Conservation (phyloP, 30 jellyfish, hydroid and myxozoan genomes). For the Aurelia sp. region DNA sequence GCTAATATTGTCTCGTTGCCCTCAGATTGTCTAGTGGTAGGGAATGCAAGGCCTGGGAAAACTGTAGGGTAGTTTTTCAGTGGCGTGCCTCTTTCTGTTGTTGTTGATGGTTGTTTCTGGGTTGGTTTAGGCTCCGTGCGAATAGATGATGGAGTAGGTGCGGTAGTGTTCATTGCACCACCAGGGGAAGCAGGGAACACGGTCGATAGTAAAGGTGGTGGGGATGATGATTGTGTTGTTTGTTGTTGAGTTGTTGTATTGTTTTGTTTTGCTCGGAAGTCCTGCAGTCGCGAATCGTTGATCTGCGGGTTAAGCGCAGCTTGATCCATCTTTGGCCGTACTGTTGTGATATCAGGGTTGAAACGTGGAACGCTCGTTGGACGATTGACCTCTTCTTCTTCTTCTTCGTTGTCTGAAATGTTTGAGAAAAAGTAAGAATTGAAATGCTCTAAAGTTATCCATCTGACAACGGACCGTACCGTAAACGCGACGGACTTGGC, state of each 20-base stretch:
- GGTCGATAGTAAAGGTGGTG: constrained; percentile 5
- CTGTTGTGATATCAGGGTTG: constrained; percentile 14
- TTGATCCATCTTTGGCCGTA: constrained; percentile 61
- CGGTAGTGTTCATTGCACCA: constrained; percentile 18
- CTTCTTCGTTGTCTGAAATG: too few species aligned
- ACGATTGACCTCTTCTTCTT: neutral
- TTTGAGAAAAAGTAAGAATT: too few species aligned
- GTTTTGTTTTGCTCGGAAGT: neutral
- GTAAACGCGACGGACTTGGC: too few species aligned
- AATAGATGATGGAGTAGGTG: constrained; percentile 6
- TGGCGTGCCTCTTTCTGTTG: constrained; percentile 24
- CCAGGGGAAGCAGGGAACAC: constrained; percentile 23
- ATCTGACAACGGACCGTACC: too few species aligned
- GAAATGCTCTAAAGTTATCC: too few species aligned
- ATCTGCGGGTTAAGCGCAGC: constrained; percentile 50
- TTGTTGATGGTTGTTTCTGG: constrained; percentile 4
- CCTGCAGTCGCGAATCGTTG: constrained; percentile 37
- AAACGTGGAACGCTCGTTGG: constrained; percentile 32
- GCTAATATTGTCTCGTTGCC: neutral
- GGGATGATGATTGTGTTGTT: neutral
- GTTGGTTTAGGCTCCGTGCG: neutral
- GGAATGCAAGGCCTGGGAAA: constrained; percentile 52
- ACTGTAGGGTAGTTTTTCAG: constrained; percentile 42
- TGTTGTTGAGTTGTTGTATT: constrained; percentile 17
- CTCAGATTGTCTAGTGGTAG: constrained; percentile 14